phyloP scores from a whole-genome alignment of 1,140 invertebrate species.

The Pseudachorutes palmiensis region DNA sequence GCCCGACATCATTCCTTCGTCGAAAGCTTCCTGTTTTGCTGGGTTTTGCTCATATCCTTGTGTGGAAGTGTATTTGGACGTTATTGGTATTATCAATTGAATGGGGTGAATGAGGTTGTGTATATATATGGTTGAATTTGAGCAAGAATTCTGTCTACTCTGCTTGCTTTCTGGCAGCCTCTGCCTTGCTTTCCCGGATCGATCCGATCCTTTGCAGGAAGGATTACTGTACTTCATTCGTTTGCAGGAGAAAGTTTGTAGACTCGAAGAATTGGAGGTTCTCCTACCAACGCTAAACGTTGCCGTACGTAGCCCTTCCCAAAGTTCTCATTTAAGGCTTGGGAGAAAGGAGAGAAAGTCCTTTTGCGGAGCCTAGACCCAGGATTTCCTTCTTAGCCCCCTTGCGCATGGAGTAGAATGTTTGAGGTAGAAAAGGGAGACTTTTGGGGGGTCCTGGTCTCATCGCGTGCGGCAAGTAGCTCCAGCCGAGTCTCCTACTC shows the following conservation, averaged over 20 bases:
- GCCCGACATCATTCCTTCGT: too few species aligned
- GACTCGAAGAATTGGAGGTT: too few species aligned
- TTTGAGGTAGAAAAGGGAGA: neutral
- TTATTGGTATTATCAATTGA: too few species aligned
- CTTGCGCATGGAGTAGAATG: neutral
- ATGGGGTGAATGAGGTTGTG: too few species aligned
- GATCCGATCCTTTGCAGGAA: neutral
- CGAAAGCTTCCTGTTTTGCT: too few species aligned
- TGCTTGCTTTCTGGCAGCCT: neutral
- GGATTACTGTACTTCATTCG: neutral
- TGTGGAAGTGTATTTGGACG: too few species aligned
- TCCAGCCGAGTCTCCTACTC: neutral
- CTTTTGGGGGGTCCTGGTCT: neutral
- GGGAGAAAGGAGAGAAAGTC: neutral
- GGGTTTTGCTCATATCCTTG: too few species aligned
- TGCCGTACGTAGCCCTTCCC: too few species aligned
- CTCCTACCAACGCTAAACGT: too few species aligned
- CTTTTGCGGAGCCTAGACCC: neutral
- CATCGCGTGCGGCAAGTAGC: neutral
- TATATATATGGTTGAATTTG: too few species aligned
- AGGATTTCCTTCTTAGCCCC: neutral
- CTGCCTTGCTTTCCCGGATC: neutral
- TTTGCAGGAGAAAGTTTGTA: neutral
- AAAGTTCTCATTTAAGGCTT: neutral
- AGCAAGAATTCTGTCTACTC: too few species aligned